These are phyloP conservation scores for Megamerina dolium DNA, from an alignment of 2,888 invertebrate species.

Conservation along the genomic window DNA sequence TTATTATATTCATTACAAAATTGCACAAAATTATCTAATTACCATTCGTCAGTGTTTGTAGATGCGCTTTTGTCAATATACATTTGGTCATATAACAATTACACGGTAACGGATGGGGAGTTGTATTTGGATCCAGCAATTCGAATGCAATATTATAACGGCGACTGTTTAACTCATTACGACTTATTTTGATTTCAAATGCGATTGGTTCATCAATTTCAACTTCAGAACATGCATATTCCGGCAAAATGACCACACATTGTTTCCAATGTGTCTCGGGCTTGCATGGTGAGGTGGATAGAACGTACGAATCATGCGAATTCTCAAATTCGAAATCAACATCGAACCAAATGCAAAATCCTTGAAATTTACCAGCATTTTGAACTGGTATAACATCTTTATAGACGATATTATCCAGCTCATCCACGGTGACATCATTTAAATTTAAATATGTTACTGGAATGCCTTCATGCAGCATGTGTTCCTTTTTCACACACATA, in stretches of 20 bases:
- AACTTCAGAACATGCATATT: constrained; percentile 52
- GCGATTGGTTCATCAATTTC: constrained; percentile 59
- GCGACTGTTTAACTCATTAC: constrained; percentile 31
- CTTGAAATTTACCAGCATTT: constrained; percentile 59
- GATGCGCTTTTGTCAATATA: constrained; percentile 58
- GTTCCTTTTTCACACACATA: constrained; percentile 52
- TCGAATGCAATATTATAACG: constrained; percentile 64
- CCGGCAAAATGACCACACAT: constrained; percentile 75
- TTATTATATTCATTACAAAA: too few species aligned
- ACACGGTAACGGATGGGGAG: constrained; percentile 74
- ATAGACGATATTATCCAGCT: constrained; percentile 57
- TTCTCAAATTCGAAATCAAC: constrained; percentile 64
- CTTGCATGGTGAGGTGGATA: constrained; percentile 73
- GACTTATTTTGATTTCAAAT: constrained; percentile 59
- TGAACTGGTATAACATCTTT: constrained; percentile 55
- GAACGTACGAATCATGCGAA: constrained; percentile 54
- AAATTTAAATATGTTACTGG: constrained; percentile 65
- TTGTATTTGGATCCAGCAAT: constrained; percentile 60
- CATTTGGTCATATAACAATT: constrained; percentile 72
- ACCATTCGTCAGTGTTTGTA: constrained; percentile 38
- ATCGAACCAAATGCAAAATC: constrained; percentile 76
- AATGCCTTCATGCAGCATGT: constrained; percentile 61
- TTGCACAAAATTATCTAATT: too few species aligned
- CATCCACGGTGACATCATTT: constrained; percentile 55
- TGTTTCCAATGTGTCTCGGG: constrained; percentile 92